These are phyloP conservation scores for Neoseiulus cucumeris DNA, from an alignment of 1,140 invertebrate genomes.

Conservation along the genomic window DNA sequence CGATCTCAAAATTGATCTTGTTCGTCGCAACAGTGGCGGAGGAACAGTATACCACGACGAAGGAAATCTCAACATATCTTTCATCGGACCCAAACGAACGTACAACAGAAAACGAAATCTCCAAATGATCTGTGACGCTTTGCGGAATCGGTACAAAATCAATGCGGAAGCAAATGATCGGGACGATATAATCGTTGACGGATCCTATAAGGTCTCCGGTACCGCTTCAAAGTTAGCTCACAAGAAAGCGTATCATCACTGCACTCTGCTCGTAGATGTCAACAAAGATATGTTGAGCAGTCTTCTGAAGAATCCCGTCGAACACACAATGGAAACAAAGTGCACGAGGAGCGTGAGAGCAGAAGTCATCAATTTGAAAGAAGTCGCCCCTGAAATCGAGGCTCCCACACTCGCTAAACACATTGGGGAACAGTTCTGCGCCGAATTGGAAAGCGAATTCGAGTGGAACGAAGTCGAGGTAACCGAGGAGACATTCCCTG, in stretches of 20 bases:
- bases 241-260: conserved; percentile 76
- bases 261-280: conserved; percentile 64
- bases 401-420: conserved; percentile 33
- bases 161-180: conserved; percentile 48
- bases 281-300: conserved; percentile 44
- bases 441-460: conserved; percentile 43
- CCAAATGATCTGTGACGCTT: conserved; percentile 52
- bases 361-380: conserved; percentile 51
- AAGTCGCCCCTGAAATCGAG: conserved; percentile 44
- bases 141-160: conserved; percentile 54
- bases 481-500: conserved; percentile 63
- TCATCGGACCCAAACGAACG: conserved; percentile 52
- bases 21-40: conserved; percentile 78
- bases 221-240: conserved; percentile 70
- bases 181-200: conserved; percentile 59
- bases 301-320: conserved; percentile 26
- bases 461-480: conserved; percentile 68
- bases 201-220: conserved; percentile 68
- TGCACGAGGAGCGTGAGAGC: conserved; percentile 59
- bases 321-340: conserved; percentile 45
- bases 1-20: conserved; percentile 45
- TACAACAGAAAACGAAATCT: conserved; percentile 68
- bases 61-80: conserved; percentile 78
- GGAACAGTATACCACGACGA: conserved; percentile 87
- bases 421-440: conserved; percentile 49